Conservation (phyloP, 2,797 vertebrate genomes). For the Coendou prehensilis region DNA sequence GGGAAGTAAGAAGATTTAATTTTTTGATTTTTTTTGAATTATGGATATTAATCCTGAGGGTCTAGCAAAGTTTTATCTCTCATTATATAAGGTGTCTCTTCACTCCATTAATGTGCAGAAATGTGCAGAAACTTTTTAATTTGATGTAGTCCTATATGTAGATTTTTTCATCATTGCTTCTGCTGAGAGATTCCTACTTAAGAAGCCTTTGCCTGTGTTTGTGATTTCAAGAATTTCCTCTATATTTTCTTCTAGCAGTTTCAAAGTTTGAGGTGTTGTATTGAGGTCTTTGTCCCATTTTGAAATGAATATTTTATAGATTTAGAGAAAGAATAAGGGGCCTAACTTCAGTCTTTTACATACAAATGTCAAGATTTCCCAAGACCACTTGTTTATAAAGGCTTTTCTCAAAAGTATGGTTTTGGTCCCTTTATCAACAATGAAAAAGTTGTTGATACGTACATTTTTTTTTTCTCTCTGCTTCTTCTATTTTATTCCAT, state of each 20-base stretch:
- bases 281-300: not conserved
- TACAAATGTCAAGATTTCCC: not conserved
- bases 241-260: not conserved
- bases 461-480: not conserved
- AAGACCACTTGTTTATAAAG: not conserved
- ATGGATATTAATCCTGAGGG: not conserved
- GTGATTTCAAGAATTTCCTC: not conserved
- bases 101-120: not conserved
- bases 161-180: not conserved
- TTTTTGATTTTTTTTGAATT: not conserved
- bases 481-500: not conserved
- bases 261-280: not conserved
- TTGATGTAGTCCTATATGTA: not conserved
- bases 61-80: not conserved
- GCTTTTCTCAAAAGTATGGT: not conserved
- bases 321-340: not conserved
- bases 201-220: not conserved
- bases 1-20: not conserved
- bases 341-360: not conserved
- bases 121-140: not conserved
- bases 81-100: not conserved
- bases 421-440: not conserved
- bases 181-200: not conserved
- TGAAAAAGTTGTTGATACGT: not conserved
- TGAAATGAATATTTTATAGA: not conserved